Conservation (phyloP, 1,140 invertebrate species). For the Venturia canescens region DNA sequence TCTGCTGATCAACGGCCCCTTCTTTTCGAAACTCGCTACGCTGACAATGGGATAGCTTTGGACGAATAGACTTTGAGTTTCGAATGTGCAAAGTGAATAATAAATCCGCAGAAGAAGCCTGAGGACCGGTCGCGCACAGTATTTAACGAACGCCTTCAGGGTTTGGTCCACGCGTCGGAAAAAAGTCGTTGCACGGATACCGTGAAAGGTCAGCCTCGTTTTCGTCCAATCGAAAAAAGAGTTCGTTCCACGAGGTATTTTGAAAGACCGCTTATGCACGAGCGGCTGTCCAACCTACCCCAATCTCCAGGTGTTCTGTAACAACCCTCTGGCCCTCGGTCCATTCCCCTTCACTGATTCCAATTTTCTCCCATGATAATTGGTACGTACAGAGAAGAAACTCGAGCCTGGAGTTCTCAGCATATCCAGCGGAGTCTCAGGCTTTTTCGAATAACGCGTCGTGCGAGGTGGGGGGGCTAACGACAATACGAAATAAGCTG, state of each 20-base stretch:
- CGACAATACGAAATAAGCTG: slow-evolving; percentile 7
- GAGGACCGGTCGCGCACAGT: neutral
- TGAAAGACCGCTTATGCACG: neutral
- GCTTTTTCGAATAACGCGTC: neutral
- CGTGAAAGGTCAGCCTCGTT: slow-evolving; percentile 4
- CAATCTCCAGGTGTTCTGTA: slow-evolving; percentile 34
- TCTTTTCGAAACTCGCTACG: neutral
- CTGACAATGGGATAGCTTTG: neutral
- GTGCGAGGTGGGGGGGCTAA: neutral
- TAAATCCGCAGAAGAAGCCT: neutral
- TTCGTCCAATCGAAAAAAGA: neutral
- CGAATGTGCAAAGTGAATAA: neutral
- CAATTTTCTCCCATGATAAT: neutral
- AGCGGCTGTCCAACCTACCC: slow-evolving; percentile 25
- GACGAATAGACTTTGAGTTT: neutral
- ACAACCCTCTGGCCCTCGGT: neutral
- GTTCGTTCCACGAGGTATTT: neutral
- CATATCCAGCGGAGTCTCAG: slow-evolving; percentile 23
- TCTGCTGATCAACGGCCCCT: neutral
- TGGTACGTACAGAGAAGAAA: neutral
- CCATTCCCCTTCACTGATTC: slow-evolving; percentile 6
- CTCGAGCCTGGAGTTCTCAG: slow-evolving; percentile 12
- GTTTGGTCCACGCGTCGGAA: neutral
- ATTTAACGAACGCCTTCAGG: slow-evolving; percentile 1
- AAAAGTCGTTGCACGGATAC: slow-evolving; percentile 15